Evolutionary conservation across 2,888 invertebrate species (phyloP).

Genomic region (Pyrocoelia pectoralis): DNA sequence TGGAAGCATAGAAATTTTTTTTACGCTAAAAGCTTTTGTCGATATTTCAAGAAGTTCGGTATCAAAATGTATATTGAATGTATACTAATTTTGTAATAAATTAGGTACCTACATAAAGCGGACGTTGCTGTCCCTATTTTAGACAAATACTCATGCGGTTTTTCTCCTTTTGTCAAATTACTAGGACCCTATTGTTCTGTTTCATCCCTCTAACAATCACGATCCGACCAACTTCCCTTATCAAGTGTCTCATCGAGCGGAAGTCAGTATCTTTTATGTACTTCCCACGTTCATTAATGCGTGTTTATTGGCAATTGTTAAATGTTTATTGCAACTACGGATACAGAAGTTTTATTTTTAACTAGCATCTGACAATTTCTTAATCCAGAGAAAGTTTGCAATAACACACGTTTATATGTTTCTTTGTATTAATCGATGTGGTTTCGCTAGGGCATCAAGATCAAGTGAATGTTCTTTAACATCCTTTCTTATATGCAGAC

Average conservation of each 20-base stretch:
- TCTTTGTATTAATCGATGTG: no score
- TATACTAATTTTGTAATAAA: slow-evolving; percentile 11
- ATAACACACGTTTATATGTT: no score
- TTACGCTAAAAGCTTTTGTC: slow-evolving; percentile 2
- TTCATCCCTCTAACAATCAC: slow-evolving; percentile 32
- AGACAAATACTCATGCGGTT: slow-evolving; percentile 18
- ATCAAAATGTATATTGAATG: background rate
- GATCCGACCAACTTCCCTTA: slow-evolving; percentile 39
- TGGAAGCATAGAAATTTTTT: no score
- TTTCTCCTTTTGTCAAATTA: slow-evolving; percentile 21
- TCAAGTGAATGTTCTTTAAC: no score
- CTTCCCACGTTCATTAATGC: slow-evolving; percentile 55
- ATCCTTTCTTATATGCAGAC: no score
- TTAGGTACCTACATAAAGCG: background rate
- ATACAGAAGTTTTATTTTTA: background rate
- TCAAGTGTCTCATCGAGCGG: slow-evolving; percentile 48
- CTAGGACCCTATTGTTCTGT: slow-evolving; percentile 21
- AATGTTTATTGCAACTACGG: slow-evolving; percentile 2
- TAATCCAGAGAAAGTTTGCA: no score
- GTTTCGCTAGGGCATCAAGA: no score
- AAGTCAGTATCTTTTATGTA: slow-evolving; percentile 54
- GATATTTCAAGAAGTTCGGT: background rate
- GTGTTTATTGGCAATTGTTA: slow-evolving; percentile 35
- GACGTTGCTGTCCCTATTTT: slow-evolving; percentile 11
- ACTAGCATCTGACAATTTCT: no score